These are phyloP conservation scores for Rhogogaster chlorosoma DNA, from an alignment of 2,888 invertebrate genomes.

Conservation along the genomic window DNA sequence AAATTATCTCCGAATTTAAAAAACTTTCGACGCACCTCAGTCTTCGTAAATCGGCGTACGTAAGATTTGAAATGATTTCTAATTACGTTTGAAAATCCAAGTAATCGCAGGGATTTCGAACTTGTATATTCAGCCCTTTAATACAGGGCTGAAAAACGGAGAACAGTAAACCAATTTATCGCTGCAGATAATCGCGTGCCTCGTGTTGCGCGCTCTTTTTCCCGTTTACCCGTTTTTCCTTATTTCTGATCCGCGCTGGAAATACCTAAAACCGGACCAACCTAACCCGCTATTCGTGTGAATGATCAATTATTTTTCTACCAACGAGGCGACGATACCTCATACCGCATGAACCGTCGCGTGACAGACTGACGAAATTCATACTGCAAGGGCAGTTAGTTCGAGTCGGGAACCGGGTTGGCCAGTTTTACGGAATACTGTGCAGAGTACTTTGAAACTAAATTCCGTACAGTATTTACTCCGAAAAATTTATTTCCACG, in stretches of 20 bases:
- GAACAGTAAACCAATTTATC: constrained; percentile 9
- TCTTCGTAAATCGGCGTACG: too few species aligned
- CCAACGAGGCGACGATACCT: constrained; percentile 40
- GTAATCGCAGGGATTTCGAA: neutral
- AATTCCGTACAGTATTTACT: neutral
- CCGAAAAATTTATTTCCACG: neutral
- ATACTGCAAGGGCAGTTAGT: neutral
- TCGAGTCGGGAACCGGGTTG: neutral
- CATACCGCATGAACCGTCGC: neutral
- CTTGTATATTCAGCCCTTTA: neutral
- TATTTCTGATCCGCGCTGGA: neutral
- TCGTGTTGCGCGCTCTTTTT: neutral
- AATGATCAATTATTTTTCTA: constrained; percentile 40
- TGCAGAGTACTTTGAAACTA: neutral
- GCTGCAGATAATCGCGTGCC: neutral
- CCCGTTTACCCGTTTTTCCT: neutral
- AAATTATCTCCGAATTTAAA: too few species aligned
- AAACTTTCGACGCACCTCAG: too few species aligned
- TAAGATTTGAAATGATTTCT: neutral
- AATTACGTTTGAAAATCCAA: neutral
- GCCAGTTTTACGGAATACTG: neutral
- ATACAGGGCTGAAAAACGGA: neutral
- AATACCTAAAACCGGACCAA: neutral
- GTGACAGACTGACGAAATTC: constrained; percentile 20
- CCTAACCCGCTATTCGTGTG: neutral